Conservation (phyloP, 2,797 vertebrate genomes). For the Lagocephalus sceleratus region DNA sequence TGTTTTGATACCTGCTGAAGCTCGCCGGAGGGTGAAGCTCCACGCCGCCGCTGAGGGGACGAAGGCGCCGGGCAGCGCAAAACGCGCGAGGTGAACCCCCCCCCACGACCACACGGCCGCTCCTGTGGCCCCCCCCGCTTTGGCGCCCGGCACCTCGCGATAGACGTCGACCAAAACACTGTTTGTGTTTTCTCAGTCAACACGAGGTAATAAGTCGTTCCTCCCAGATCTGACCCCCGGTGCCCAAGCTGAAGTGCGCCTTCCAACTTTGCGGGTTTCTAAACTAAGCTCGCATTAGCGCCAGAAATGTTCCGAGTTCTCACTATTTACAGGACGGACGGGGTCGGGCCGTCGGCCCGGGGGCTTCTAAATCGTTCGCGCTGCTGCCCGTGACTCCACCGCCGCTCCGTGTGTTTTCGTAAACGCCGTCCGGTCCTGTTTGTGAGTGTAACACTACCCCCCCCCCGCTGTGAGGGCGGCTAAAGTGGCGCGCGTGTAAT, state of each 20-base stretch:
- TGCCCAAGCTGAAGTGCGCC: conserved; percentile 21
- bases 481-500: conserved; percentile 12
- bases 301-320: conserved; percentile 2
- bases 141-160: conserved; percentile 19
- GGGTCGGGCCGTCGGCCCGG: conserved; percentile 1
- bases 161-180: conserved; percentile 47
- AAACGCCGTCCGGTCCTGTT: conserved; percentile 44
- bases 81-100: conserved; percentile 49
- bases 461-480: conserved; percentile 8
- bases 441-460: conserved; percentile 41
- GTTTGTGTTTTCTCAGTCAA: conserved; percentile 59
- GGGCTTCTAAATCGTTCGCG: conserved; percentile 41
- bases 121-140: conserved; percentile 29
- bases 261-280: conserved; percentile 6
- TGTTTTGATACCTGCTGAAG: conserved; percentile 49
- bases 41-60: conserved; percentile 12
- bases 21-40: conserved; percentile 33
- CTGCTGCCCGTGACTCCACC: conserved; percentile 26
- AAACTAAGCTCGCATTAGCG: conserved; percentile 11
- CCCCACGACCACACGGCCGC: conserved; percentile 17
- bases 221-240: conserved; percentile 7
- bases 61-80: conserved; percentile 40
- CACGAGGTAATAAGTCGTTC: conserved; percentile 24
- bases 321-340: neutral
- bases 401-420: conserved; percentile 34